phyloP scores from a whole-genome alignment of 2,797 vertebrate genomes.

The Crypturellus tataupa region DNA sequence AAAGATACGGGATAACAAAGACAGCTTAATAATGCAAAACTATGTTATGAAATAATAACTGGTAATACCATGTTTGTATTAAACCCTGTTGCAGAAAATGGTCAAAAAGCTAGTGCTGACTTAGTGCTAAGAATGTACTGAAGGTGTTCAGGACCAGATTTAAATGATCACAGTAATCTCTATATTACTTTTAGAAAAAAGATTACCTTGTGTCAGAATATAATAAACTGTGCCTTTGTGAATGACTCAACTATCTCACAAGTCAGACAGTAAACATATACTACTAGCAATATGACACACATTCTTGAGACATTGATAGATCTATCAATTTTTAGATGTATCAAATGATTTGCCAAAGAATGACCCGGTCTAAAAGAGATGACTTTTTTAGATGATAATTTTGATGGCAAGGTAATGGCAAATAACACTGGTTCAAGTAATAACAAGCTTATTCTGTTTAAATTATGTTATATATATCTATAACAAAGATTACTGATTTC shows the following conservation, averaged over 20 bases:
- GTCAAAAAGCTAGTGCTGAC: not conserved
- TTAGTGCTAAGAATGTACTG: not conserved
- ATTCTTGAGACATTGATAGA: not conserved
- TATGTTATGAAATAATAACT: not conserved
- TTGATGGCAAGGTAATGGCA: not conserved
- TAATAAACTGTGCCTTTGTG: not conserved
- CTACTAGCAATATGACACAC: not conserved
- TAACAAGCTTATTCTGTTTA: not conserved
- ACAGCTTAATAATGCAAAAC: not conserved
- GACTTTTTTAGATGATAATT: not conserved
- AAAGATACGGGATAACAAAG: not conserved
- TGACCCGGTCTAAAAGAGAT: not conserved
- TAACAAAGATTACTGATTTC: not conserved
- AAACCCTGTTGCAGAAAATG: not conserved
- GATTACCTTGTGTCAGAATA: not conserved
- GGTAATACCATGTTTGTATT: not conserved
- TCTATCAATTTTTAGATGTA: not conserved
- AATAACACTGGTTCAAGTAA: not conserved
- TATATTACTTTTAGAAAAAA: not conserved
- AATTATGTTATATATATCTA: not conserved
- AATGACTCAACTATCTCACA: not conserved
- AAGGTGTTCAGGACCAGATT: not conserved
- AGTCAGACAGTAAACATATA: not conserved
- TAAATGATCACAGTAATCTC: not conserved
- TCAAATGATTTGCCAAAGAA: not conserved